These are phyloP conservation scores for Saiga tatarica DNA, from an alignment of 2,113 vertebrate genomes.

Conservation along the genomic window DNA sequence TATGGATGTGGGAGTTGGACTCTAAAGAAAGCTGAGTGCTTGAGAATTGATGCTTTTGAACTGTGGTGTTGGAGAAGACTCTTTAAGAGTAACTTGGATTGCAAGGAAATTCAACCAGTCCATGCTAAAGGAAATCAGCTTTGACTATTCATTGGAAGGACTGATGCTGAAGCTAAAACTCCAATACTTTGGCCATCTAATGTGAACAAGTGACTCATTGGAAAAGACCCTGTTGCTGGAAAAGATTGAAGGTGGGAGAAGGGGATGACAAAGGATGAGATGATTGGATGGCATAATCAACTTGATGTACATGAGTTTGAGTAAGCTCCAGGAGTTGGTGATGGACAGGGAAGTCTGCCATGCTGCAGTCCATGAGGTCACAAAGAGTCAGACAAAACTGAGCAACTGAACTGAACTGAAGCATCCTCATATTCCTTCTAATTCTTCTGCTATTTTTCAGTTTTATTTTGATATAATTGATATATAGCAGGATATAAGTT, in stretches of 20 bases:
- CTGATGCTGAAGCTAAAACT: neutral
- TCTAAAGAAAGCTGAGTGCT: neutral
- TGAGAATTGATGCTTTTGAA: neutral
- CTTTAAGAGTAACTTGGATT: neutral
- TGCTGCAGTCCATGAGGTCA: neutral
- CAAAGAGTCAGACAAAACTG: neutral
- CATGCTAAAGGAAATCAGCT: neutral
- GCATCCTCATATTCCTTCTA: neutral
- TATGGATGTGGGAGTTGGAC: neutral
- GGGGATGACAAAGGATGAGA: neutral
- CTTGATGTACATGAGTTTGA: neutral
- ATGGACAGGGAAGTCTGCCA: neutral
- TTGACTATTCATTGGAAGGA: neutral
- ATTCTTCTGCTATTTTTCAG: neutral
- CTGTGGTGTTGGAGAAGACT: neutral
- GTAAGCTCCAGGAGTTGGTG: neutral
- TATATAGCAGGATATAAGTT: neutral
- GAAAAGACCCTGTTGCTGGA: neutral
- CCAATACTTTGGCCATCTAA: neutral
- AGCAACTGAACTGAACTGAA: neutral
- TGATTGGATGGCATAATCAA: neutral
- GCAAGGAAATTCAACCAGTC: neutral
- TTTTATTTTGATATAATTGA: neutral
- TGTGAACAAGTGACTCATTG: neutral
- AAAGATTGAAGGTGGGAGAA: neutral